Evolutionary conservation across 1,140 invertebrate genomes (phyloP).

Genomic region (Procambarus virginalis): DNA sequence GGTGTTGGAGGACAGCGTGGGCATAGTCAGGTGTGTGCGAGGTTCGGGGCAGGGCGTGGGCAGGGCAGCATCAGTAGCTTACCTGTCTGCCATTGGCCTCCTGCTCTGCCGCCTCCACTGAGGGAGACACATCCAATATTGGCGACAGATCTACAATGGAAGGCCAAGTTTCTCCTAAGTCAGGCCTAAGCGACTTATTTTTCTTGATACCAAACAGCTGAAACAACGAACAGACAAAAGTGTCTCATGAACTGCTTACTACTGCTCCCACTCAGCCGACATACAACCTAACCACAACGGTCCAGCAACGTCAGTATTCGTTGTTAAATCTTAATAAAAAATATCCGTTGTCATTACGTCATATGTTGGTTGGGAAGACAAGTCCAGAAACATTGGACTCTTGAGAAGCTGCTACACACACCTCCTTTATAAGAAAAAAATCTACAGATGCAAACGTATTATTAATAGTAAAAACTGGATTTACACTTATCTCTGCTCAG

Average conservation of each 20-base stretch:
- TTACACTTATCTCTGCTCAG: neutral
- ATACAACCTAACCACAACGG: neutral
- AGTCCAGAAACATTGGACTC: slow-evolving; percentile 12
- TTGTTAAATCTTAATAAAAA: neutral
- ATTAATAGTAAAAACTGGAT: neutral
- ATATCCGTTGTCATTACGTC: no score
- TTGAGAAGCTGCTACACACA: neutral
- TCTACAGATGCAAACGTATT: slow-evolving; percentile 47
- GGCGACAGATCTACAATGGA: slow-evolving; percentile 62
- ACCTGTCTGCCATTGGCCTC: slow-evolving; percentile 62
- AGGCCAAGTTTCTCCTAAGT: slow-evolving; percentile 64
- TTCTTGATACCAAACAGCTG: slow-evolving; percentile 63
- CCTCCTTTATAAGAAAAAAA: neutral
- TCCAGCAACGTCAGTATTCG: neutral
- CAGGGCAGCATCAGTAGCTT: slow-evolving; percentile 45
- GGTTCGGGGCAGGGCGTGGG: slow-evolving; percentile 34
- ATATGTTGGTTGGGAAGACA: no score
- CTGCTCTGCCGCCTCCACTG: slow-evolving; percentile 63
- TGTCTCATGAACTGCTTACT: slow-evolving; percentile 25
- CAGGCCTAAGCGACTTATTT: slow-evolving; percentile 66
- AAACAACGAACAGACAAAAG: slow-evolving; percentile 63
- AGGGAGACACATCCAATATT: slow-evolving; percentile 67
- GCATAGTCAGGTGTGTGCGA: neutral
- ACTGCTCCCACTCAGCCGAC: neutral
- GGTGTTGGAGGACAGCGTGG: neutral